Evolutionary conservation across 2,797 vertebrate species (phyloP), one percentile per base, ranked within the genome.

Genomic region (Hippopotamyrus pictus): DNA sequence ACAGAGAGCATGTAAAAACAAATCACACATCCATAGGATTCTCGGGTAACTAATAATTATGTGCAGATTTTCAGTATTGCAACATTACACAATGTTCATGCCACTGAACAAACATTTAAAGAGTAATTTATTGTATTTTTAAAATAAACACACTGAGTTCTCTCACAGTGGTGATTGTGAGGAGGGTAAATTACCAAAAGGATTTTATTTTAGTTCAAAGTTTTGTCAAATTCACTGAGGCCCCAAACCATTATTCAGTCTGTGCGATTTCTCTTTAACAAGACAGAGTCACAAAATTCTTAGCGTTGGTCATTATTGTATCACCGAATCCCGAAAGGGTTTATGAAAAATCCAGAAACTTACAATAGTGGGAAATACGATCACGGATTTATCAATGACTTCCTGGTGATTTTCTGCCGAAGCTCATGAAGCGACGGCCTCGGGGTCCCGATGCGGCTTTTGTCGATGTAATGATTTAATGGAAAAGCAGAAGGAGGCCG

Each of bases 351-450:
- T 82, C 54, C 25, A 82, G 92, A 88, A 11, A 44, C 0, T n/a
- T 44, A 91, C 82, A 50, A 87, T 50, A 50, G 79, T 0, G 46
- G 41, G 37, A 92, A 93, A 92, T 90, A 88, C 87, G 90, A 91
- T 90, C 86, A 90, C 33, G 86, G 51, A 83, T 90, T 90, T 90
- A 86, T 89, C 88, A 73, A 89, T 84, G 51, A 33, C 65, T 88
- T 90, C 91, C 88, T 90, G 88, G 91, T 89, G 91, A 91, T 90
- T 93, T 88, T 93, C 92, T 48, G 86, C 73, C 53, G 12, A 90
- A 94, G 93, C 94, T 95, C 93, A 92, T 59, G 92, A 95, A 95
- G 93, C 92, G 89, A 44, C 90, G 57, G 57, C 91, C 92, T 93
- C 92, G 90, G 92, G 92, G 93, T 93, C 93, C 83, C 33, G 88